Base-by-base conservation (phyloP, 1,140 invertebrate species). In the Bradynema listronoti region DNA sequence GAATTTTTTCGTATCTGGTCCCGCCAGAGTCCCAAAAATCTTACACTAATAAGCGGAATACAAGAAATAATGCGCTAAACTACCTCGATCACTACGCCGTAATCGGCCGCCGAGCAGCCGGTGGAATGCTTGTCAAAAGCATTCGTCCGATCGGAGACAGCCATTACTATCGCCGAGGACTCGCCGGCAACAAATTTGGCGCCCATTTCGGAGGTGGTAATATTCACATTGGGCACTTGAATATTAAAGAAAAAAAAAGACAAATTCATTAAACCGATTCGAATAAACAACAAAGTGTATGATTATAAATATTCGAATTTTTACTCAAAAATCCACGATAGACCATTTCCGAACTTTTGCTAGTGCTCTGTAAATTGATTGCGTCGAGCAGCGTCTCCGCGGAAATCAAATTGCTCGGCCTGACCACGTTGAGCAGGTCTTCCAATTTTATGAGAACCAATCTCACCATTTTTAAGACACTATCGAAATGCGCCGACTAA, bases 341-440 rank as follows among this genome's bases (percentile, higher is more conserved):
- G 46, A 85, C 84, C 16, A 95, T 81, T 59, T 87, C 85, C 33
- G 85, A 86, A 74, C 86, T 85, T 68, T 85, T 84, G 43, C 84
- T 85, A 73, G 87, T 86, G 30, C 85, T 89, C 69, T 87, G 85
- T 65, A 86, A 84, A 68, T 89, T 85, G 63, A 97, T 93, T 22
- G 91, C 92, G 82, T 97, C 92, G 11, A 98, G 83, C 57, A 98
- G 86, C 70, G 85, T 85, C 80, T 96, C 90, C 1, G 91, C 84
- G 30, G 86, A 85, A 32, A 97, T 85, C 11, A 96, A 83, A 34
- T 85, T 83, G 27, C 88, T 88, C 2, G 88, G 87, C 45, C 93
- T 82, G 1, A 97, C 91, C 53, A 87, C 84, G 53, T 87, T 87
- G 45, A 96, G 80, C 60, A 98, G 80, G 77, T 96, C 89, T 52